Evolutionary conservation across 2,888 invertebrate species (phyloP), one percentile per base, ranked within the genome.

Genomic region (Mylabris sibirica): DNA sequence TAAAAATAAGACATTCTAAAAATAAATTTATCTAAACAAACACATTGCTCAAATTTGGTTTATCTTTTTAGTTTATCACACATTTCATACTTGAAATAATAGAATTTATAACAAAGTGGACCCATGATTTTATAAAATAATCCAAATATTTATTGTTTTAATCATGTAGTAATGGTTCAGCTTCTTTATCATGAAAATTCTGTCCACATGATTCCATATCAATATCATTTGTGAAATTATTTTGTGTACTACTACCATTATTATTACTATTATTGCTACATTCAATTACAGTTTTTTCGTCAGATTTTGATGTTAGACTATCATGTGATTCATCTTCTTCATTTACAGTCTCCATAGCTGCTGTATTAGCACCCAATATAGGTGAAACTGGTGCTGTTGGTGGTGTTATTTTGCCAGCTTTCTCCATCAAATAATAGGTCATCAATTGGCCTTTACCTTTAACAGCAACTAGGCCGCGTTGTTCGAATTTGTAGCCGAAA

Each of bases 381-480:
- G 84, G 84, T 2, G 83, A 83, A 3, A 83, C 80, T 8, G 84
- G 84, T 4, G 80, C 84, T 20, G 84, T 84, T 0, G 83, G 83
- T 22, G 83, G 83, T 6, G 81, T 82, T n/a, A 78, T 80, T 77
- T 83, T 84, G 34, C 82, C 83, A 4, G 85, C 84, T 81, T 88
- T 88, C 75, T 91, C 92, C 82, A 89, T 87, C 74, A 98, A 87
- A 83, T 97, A 98, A 85, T 96, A 98, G 1, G 98, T 98, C 92
- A 97, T 94, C 68, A 98, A 88, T 83, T 97, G 94, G 14, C 98
- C 98, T 86, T 98, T 99, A 76, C 98, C 98, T 85, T 99, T 99
- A 60, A 99, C 98, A 57, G 94, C 93, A 14, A 99, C 97, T 70
- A 97, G 87, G 5, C 98, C 98, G 2, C 98, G 91, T 82, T 97